Evolutionary conservation across 2,888 invertebrate species (phyloP).

Genomic region (Tiliacea citrago): DNA sequence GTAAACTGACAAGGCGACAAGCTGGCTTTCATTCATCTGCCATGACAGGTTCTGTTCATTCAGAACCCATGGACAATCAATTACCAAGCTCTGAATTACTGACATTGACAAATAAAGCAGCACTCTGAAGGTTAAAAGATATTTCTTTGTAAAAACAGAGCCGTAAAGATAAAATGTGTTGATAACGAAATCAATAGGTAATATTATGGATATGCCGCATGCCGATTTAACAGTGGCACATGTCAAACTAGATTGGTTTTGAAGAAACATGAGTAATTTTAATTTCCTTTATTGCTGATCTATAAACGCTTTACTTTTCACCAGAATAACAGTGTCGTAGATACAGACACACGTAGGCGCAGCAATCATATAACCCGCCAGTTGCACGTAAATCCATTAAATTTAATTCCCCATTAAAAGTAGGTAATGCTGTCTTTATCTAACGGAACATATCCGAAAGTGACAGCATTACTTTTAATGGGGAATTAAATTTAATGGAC

Average conservation of each 20-base stretch:
- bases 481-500: too few species aligned
- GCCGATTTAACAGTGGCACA: slow-evolving; percentile 33
- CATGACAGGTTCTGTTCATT: too few species aligned
- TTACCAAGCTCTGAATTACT: slow-evolving; percentile 32
- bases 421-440: too few species aligned
- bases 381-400: too few species aligned
- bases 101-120: slow-evolving; percentile 56
- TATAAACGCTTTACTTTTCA: neutral
- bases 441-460: too few species aligned
- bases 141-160: slow-evolving; percentile 67
- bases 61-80: slow-evolving; percentile 41
- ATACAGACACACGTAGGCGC: too few species aligned
- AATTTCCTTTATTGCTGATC: neutral
- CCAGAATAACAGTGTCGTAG: neutral
- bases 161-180: slow-evolving; percentile 70
- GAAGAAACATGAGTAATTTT: neutral
- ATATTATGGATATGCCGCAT: slow-evolving; percentile 7
- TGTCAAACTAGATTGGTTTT: slow-evolving; percentile 16
- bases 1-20: slow-evolving; percentile 20
- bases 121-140: slow-evolving; percentile 57
- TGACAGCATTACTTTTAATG: too few species aligned
- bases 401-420: too few species aligned
- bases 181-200: slow-evolving; percentile 69
- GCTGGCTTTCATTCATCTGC: slow-evolving; percentile 31
- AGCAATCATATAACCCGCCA: too few species aligned